Conservation (phyloP, 2,797 vertebrate genomes). For the Luscinia luscinia region DNA sequence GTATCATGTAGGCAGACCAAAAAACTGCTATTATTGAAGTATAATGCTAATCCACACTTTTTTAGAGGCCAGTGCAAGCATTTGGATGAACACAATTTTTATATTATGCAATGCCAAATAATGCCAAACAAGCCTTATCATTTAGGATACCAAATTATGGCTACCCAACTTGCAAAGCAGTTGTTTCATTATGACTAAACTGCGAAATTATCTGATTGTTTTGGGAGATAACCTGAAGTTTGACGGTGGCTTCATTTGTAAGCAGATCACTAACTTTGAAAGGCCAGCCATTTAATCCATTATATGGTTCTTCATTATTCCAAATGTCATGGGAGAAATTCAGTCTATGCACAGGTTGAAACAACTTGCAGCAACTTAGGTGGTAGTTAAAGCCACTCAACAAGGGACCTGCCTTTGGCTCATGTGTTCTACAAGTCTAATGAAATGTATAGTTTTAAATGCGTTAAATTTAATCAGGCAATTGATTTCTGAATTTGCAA, state of each 20-base stretch:
- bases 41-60: neutral
- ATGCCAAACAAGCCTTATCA: neutral
- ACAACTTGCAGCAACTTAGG: neutral
- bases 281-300: neutral
- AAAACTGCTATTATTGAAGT: neutral
- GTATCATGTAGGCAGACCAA: neutral
- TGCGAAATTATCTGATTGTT: neutral
- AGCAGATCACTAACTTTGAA: neutral
- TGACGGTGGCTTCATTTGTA: neutral
- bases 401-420: neutral
- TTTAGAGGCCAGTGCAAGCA: neutral
- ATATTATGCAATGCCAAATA: neutral
- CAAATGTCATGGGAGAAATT: neutral
- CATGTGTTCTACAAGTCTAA: neutral
- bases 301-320: neutral
- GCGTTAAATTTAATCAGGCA: constrained; percentile 7
- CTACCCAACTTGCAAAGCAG: neutral
- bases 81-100: neutral
- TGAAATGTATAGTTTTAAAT: neutral
- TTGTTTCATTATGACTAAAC: neutral
- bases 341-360: neutral
- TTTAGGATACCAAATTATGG: neutral
- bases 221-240: neutral
- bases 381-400: neutral
- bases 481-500: constrained; percentile 6